Conservation (phyloP, 2,113 vertebrate genomes). For the Cyprinodon tularosa region DNA sequence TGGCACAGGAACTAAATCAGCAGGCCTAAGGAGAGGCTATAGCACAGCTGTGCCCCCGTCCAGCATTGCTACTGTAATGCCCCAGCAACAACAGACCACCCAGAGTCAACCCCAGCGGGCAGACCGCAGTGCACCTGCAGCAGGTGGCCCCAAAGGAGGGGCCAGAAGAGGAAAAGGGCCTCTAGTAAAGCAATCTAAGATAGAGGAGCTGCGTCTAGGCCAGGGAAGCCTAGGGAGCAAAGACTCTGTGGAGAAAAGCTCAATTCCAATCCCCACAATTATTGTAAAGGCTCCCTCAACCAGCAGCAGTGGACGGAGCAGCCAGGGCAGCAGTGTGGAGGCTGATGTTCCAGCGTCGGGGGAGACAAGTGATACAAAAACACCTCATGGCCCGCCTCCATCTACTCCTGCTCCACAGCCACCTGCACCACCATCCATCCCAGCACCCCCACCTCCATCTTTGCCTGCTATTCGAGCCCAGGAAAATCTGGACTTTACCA, state of each 20-base stretch:
- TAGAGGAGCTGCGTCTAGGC: constrained; percentile 82
- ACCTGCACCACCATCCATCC: constrained; percentile 83
- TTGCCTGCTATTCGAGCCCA: constrained; percentile 77
- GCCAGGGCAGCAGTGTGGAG: constrained; percentile 93
- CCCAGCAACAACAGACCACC: constrained; percentile 77
- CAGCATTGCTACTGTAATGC: constrained; percentile 76
- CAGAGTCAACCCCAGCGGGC: constrained; percentile 75
- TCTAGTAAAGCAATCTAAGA: constrained; percentile 90
- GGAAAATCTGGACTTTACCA: constrained; percentile 88
- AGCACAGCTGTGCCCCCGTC: constrained; percentile 76
- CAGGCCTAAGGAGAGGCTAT: constrained; percentile 79
- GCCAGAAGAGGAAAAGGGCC: constrained; percentile 86
- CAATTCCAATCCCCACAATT: constrained; percentile 93
- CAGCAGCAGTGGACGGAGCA: constrained; percentile 93
- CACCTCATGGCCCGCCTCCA: constrained; percentile 75
- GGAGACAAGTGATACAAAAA: constrained; percentile 74
- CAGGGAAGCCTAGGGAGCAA: constrained; percentile 74
- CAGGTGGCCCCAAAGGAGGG: constrained; percentile 75
- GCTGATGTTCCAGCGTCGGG: constrained; percentile 76
- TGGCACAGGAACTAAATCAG: constrained; percentile 65
- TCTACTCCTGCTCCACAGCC: constrained; percentile 86
- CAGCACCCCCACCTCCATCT: constrained; percentile 78
- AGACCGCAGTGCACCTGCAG: constrained; percentile 65
- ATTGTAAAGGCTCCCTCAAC: constrained; percentile 94
- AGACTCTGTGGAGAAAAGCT: constrained; percentile 85